Conservation (phyloP, 2,888 invertebrate species). For the Lymantria dispar region DNA sequence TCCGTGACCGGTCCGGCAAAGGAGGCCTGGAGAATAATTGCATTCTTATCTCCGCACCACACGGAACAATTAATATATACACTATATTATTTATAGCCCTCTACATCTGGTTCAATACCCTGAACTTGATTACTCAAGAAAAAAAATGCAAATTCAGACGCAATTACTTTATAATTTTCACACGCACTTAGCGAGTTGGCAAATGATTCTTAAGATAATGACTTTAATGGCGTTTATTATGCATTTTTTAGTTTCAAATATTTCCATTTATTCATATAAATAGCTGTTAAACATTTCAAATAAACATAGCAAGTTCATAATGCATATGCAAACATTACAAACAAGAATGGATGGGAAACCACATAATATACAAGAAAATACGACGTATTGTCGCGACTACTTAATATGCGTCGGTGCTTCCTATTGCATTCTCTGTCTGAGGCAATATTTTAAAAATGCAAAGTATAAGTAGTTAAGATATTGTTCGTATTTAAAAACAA, state of each 20-base stretch:
- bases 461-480: neutral
- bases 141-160: neutral
- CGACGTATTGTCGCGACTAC: slow-evolving; percentile 42
- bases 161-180: slow-evolving; percentile 4
- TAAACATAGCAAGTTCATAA: slow-evolving; percentile 13
- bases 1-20: no score
- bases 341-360: slow-evolving; percentile 50
- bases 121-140: neutral
- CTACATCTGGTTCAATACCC: neutral
- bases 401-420: slow-evolving; percentile 28
- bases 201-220: slow-evolving; percentile 5
- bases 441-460: neutral
- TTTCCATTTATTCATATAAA: neutral
- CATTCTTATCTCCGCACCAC: no score
- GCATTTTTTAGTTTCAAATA: slow-evolving; percentile 1
- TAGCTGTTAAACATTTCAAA: neutral
- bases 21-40: no score
- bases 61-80: no score
- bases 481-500: no score
- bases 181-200: slow-evolving; percentile 8
- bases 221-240: slow-evolving; percentile 1
- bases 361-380: slow-evolving; percentile 38
- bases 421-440: slow-evolving; percentile 12
- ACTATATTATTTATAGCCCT: neutral
- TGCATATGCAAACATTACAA: slow-evolving; percentile 51